These are phyloP conservation scores for Mylabris sibirica DNA, from an alignment of 2,888 invertebrate species.

Conservation along the genomic window DNA sequence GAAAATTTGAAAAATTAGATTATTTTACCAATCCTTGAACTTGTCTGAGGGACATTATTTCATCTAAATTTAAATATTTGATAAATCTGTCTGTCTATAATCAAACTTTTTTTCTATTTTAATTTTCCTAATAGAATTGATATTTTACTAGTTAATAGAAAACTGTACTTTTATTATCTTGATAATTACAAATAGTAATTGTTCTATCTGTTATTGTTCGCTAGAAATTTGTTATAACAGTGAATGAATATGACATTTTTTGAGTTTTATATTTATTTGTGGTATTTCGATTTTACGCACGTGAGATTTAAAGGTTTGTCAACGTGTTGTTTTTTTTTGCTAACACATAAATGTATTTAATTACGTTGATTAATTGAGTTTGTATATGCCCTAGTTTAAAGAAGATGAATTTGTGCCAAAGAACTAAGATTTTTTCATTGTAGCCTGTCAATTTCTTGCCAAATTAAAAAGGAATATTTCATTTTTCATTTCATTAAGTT, in stretches of 20 bases:
- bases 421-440: not conserved
- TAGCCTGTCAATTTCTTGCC: conserved; percentile 5
- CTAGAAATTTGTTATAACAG: too few species aligned
- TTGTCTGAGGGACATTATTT: conserved; percentile 31
- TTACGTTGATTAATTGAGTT: conserved; percentile 6
- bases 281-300: too few species aligned
- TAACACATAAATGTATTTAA: not conserved
- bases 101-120: not conserved
- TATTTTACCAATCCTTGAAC: conserved; percentile 38
- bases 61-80: conserved; percentile 29
- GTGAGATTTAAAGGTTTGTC: not conserved
- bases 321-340: not conserved
- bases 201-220: not conserved
- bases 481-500: not conserved
- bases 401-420: conserved; percentile 8
- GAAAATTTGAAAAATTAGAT: conserved; percentile 22
- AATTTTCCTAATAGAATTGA: not conserved
- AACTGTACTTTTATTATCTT: too few species aligned
- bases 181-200: too few species aligned
- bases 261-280: too few species aligned
- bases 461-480: not conserved
- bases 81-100: not conserved
- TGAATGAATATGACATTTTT: too few species aligned
- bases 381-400: not conserved
- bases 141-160: too few species aligned